Base-by-base conservation (phyloP, 2,888 invertebrate species). In the Rotaria magnacalcarata region DNA sequence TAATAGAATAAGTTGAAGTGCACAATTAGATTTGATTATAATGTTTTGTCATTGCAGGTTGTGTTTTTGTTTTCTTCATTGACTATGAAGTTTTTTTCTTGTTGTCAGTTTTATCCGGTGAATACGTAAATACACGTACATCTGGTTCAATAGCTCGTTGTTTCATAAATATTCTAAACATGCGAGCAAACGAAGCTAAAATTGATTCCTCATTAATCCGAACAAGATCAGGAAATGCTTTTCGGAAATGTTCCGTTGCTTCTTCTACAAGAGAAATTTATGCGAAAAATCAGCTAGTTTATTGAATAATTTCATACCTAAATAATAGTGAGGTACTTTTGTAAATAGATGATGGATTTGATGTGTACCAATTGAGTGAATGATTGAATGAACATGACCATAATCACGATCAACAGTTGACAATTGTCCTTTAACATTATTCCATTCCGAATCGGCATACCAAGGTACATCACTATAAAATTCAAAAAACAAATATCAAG, bases 351-450 rank as follows among this genome's bases (percentile, higher is more conserved):
- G 80, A 80, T 80, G 80, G n/a, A 80, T 80, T 87, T 90, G 90
- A 87, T 89, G 89, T 0, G 89, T 89, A 67, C 90, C 90, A 41
- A 90, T 90, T 87, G 88, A 89, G 88, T 90, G 90, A 85, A 90
- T 90, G 85, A 89, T 86, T 86, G 88, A 87, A 87, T 90, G 90
- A 41, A 89, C 89, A 88, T 89, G 88, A 41, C 90, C 90, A 87
- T 90, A 90, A 87, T 89, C 85, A n/a, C 90, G 88, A 87, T 90
- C 90, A 7, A 90, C 88, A 6, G 90, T 89, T 84, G 89, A 89
- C 56, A 90, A 88, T 87, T 90, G 90, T n/a, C 90, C 90, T n/a
- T 89, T 88, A 41, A 90, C 90, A 87, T 89, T 89, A 87, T 89
- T 89, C 90, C 90, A 90, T 84, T 88, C 87, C 50, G 88, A 87